Conservation (phyloP, 2,113 vertebrate species). For the human region DNA sequence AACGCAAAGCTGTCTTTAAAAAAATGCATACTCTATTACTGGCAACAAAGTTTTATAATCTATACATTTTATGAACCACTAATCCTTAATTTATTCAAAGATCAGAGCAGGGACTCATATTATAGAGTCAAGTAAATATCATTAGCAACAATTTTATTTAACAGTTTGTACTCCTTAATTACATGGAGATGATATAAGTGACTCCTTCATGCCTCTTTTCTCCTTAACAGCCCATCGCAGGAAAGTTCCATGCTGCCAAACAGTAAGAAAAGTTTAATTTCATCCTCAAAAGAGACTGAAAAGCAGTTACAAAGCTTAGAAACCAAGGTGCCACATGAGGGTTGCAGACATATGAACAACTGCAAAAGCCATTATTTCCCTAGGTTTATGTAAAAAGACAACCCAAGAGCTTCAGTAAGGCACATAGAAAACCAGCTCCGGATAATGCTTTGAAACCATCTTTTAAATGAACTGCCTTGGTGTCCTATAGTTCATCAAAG, state of each 20-base stretch:
- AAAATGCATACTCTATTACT: not conserved
- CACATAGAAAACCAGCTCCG: slow-evolving; percentile 24
- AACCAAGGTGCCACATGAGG: slow-evolving; percentile 7
- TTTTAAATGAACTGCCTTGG: slow-evolving; percentile 76
- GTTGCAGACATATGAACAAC: not conserved
- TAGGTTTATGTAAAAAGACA: slow-evolving; percentile 66
- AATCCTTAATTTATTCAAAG: not conserved
- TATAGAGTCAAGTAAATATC: not conserved
- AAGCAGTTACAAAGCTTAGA: slow-evolving; percentile 43
- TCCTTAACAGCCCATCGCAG: slow-evolving; percentile 1
- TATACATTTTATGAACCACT: not conserved
- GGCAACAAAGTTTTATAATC: slow-evolving; percentile 15
- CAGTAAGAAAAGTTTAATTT: slow-evolving; percentile 61
- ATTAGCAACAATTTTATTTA: slow-evolving; percentile 42
- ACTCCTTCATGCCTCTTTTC: slow-evolving; percentile 59
- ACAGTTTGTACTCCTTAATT: slow-evolving; percentile 30
- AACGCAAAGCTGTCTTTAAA: not conserved
- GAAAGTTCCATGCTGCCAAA: slow-evolving; percentile 49
- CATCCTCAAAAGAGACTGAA: slow-evolving; percentile 43
- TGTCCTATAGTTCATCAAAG: slow-evolving; percentile 76
- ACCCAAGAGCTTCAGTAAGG: slow-evolving; percentile 29
- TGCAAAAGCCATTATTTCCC: slow-evolving; percentile 46
- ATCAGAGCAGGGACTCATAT: not conserved
- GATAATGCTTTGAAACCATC: slow-evolving; percentile 65
- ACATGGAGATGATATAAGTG: not conserved